phyloP scores from a whole-genome alignment of 2,888 invertebrate genomes.

The Platycheirus rosarum region DNA sequence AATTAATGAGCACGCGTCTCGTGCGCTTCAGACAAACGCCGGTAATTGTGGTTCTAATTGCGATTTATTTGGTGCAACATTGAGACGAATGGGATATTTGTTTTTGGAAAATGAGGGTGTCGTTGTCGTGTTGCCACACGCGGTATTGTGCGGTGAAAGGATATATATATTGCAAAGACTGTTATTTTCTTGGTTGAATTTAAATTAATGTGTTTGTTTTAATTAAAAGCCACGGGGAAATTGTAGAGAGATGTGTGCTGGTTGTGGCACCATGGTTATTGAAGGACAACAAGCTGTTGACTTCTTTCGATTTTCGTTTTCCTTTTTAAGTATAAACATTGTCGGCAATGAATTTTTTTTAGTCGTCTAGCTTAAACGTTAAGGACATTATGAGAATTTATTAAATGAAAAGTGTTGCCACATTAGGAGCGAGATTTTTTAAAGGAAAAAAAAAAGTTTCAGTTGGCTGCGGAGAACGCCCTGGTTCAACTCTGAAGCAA shows the following conservation, averaged over 20 bases:
- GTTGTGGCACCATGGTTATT: background rate
- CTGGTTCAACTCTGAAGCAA: too few relatives aligned
- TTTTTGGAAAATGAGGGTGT: conserved; percentile 8
- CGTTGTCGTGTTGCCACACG: conserved; percentile 8
- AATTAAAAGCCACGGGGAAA: conserved; percentile 3
- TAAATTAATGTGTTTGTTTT: conserved; percentile 28
- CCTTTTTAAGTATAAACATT: too few relatives aligned
- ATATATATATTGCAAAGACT: background rate
- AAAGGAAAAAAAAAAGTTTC: too few relatives aligned
- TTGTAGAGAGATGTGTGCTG: too few relatives aligned
- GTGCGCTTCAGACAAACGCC: conserved; percentile 41
- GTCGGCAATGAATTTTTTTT: too few relatives aligned
- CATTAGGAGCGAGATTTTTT: too few relatives aligned
- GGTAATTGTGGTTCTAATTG: conserved; percentile 67
- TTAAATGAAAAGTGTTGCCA: too few relatives aligned
- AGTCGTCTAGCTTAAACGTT: too few relatives aligned
- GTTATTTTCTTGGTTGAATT: background rate
- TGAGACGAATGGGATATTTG: conserved; percentile 50
- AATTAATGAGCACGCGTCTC: conserved; percentile 64
- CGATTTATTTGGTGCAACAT: conserved; percentile 63
- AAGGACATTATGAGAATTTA: too few relatives aligned
- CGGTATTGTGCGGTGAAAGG: conserved; percentile 24
- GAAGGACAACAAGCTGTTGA: background rate
- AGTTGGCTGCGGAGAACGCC: too few relatives aligned
- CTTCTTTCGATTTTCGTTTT: background rate